Percentiles rank a stretch among this genome's conserved stretches.
These are phyloP conservation scores for Orius laevigatus DNA, from an alignment of 1,140 invertebrate species.

Conservation along the genomic window DNA sequence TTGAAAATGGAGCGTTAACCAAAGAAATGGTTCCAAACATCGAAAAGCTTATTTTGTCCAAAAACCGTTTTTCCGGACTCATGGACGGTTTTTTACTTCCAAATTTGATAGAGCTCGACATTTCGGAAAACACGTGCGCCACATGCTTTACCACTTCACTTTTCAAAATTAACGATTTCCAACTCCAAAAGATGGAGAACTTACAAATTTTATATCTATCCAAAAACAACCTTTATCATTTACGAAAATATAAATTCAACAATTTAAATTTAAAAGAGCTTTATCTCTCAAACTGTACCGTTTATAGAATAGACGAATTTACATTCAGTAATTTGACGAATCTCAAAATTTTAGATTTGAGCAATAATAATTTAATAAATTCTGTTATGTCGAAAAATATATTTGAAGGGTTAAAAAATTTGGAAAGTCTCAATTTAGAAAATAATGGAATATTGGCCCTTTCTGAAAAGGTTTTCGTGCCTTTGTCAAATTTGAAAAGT, in stretches of 20 bases:
- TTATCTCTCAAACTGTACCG: not conserved
- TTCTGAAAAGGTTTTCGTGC: not conserved
- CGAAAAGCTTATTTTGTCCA: too few relatives aligned
- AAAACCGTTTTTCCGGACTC: too few relatives aligned
- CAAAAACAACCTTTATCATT: not conserved
- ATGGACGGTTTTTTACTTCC: not conserved
- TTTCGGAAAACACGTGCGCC: not conserved
- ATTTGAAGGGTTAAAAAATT: slow-evolving; percentile 1
- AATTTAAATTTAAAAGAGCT: not conserved
- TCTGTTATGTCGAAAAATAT: slow-evolving; percentile 17
- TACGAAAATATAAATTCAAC: not conserved
- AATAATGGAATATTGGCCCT: not conserved
- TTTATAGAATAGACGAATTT: not conserved
- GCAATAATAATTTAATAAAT: slow-evolving; percentile 18
- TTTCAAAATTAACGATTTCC: not conserved
- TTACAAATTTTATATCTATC: not conserved
- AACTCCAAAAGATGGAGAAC: not conserved
- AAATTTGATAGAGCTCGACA: not conserved
- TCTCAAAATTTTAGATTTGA: slow-evolving; percentile 6
- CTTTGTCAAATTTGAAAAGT: not conserved
- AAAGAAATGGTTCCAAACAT: too few relatives aligned
- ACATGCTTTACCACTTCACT: not conserved
- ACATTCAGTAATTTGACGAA: not conserved
- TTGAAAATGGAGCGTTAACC: too few relatives aligned
- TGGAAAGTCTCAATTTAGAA: not conserved